phyloP scores from a whole-genome alignment of 2,797 vertebrate species.

The Poecilia wingei region DNA sequence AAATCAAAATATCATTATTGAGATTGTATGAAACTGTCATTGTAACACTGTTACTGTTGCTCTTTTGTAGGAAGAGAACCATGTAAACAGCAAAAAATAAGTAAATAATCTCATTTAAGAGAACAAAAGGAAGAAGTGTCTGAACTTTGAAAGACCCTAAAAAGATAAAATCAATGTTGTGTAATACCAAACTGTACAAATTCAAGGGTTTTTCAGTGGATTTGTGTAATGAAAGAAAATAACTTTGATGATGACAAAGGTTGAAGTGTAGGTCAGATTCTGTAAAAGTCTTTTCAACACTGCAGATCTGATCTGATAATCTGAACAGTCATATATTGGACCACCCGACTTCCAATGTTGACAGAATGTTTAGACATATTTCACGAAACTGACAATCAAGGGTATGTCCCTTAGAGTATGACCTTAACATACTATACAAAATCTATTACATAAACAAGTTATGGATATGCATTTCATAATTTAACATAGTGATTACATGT shows the following conservation, averaged over 20 bases:
- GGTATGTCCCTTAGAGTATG: neutral
- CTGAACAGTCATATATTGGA: neutral
- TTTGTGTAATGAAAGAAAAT: neutral
- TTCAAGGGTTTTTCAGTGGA: neutral
- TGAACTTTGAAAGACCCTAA: neutral
- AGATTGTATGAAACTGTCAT: neutral
- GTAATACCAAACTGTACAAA: neutral
- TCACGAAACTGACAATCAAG: neutral
- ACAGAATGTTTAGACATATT: neutral
- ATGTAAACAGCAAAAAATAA: neutral
- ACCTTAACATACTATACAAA: neutral
- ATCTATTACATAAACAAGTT: slow-evolving; percentile 1
- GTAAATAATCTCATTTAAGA: neutral
- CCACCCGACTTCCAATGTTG: neutral
- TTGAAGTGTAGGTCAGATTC: neutral
- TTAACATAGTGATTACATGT: neutral
- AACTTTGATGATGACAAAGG: neutral
- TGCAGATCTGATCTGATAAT: neutral
- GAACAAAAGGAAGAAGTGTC: neutral
- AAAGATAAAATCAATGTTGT: neutral
- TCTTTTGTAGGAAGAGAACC: neutral
- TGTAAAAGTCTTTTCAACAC: neutral
- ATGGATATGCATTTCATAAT: neutral
- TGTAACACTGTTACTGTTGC: neutral
- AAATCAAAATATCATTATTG: neutral